Evolutionary conservation across 2,797 vertebrate genomes (phyloP).

Genomic region (Melanotaenia nigrans): DNA sequence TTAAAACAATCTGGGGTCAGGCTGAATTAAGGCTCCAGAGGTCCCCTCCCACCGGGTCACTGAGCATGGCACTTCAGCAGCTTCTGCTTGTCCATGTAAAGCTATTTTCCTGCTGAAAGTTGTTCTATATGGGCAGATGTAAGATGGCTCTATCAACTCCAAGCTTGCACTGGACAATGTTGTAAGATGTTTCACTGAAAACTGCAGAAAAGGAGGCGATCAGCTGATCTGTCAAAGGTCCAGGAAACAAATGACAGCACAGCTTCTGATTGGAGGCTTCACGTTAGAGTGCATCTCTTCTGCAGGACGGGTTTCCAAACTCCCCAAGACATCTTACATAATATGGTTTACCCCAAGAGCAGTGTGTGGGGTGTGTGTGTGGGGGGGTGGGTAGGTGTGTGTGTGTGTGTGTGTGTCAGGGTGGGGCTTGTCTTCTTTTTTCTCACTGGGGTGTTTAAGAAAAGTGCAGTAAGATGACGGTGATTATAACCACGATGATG

Average conservation of each 20-base stretch:
- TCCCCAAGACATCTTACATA: slow-evolving; percentile 60
- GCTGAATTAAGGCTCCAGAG: slow-evolving; percentile 51
- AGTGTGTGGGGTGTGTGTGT: slow-evolving; percentile 13
- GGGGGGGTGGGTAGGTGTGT: slow-evolving; percentile 19
- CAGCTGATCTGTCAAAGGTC: slow-evolving; percentile 12
- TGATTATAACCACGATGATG: slow-evolving; percentile 52
- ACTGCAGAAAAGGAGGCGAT: too few species aligned
- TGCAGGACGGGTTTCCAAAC: slow-evolving; percentile 46
- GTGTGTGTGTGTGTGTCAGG: background rate
- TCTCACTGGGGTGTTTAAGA: slow-evolving; percentile 42
- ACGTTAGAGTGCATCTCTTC: slow-evolving; percentile 9
- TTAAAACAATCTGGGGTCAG: slow-evolving; percentile 72
- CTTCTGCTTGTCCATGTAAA: slow-evolving; percentile 1
- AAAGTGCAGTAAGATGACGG: slow-evolving; percentile 46
- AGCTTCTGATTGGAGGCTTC: slow-evolving; percentile 28
- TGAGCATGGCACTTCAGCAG: slow-evolving; percentile 50
- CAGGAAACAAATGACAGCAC: slow-evolving; percentile 26
- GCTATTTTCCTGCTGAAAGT: too few species aligned
- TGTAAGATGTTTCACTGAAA: too few species aligned
- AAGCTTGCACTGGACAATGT: background rate
- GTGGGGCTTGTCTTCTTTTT: slow-evolving; percentile 34
- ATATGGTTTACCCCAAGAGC: slow-evolving; percentile 56
- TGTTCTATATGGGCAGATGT: too few species aligned
- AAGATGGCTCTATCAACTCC: too few species aligned
- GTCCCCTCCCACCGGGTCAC: slow-evolving; percentile 56